phyloP scores from a whole-genome alignment of 2,113 vertebrate species.

The Romanogobio albipinnatus region DNA sequence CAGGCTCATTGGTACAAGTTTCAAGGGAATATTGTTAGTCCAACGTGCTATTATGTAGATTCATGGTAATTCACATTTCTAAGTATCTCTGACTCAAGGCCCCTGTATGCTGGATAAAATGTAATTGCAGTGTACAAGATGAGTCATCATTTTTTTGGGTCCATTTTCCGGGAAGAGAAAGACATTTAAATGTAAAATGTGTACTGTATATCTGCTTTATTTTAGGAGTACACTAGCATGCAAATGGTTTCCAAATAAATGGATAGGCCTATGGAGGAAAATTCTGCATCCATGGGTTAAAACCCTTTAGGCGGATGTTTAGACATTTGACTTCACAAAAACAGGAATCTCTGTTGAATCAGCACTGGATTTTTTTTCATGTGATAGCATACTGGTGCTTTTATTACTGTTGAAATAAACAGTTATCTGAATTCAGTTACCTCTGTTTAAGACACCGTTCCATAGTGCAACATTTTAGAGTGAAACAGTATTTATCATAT shows the following conservation, averaged over 20 bases:
- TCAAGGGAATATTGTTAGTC: background rate
- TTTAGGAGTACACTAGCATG: background rate
- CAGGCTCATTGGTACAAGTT: background rate
- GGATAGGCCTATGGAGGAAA: background rate
- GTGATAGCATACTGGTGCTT: background rate
- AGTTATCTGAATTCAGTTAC: too few relatives aligned
- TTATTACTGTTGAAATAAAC: background rate
- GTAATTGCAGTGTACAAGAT: slow-evolving; percentile 41
- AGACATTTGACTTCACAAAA: background rate
- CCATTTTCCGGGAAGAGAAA: background rate
- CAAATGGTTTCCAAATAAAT: background rate
- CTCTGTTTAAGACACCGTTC: background rate
- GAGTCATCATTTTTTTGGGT: slow-evolving; percentile 1
- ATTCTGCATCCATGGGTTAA: background rate
- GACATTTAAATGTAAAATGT: background rate
- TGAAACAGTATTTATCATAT: too few relatives aligned
- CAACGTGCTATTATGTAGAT: slow-evolving; percentile 12
- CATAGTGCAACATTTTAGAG: background rate
- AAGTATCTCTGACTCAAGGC: background rate
- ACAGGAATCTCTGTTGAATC: background rate
- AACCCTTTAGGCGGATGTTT: background rate
- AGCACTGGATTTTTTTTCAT: too few relatives aligned
- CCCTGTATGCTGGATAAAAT: slow-evolving; percentile 35
- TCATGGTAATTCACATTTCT: slow-evolving; percentile 15
- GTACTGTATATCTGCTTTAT: slow-evolving; percentile 7